Evolutionary conservation across 1,140 invertebrate genomes (phyloP).

Genomic region (Belonocnema kinseyi): DNA sequence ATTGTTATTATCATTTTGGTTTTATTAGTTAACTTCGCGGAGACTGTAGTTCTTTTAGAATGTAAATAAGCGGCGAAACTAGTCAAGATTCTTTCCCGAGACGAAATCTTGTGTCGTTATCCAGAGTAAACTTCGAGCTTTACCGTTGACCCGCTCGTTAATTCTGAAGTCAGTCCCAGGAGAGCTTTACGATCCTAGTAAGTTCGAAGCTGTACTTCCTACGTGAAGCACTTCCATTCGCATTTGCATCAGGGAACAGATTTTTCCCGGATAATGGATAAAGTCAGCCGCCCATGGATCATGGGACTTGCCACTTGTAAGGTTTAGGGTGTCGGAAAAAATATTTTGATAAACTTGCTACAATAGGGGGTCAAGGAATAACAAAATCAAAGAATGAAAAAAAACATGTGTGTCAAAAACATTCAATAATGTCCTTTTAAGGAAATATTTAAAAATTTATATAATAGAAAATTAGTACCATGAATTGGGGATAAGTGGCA

Average conservation of each 20-base stretch:
- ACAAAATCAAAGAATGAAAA: too few species aligned
- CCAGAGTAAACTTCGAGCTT: constrained; percentile 54
- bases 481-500: too few species aligned
- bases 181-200: constrained; percentile 59
- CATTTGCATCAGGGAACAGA: constrained; percentile 71
- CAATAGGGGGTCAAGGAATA: too few species aligned
- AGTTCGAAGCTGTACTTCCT: constrained; percentile 54
- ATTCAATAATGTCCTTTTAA: too few species aligned
- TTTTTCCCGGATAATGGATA: constrained; percentile 71
- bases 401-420: too few species aligned
- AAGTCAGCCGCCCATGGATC: constrained; percentile 64
- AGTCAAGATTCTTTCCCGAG: background rate
- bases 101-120: constrained; percentile 45
- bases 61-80: constrained; percentile 16
- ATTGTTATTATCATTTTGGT: background rate
- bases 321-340: background rate
- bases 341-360: constrained; percentile 26
- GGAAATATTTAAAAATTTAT: too few species aligned
- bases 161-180: constrained; percentile 63
- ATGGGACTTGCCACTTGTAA: background rate
- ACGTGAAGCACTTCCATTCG: constrained; percentile 54
- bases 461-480: too few species aligned
- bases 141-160: constrained; percentile 61
- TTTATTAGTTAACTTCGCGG: background rate
- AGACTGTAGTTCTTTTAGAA: background rate